Evolutionary conservation across 2,888 invertebrate species (phyloP), one percentile per base, ranked within the genome.

Genomic region (Gibbula magus): DNA sequence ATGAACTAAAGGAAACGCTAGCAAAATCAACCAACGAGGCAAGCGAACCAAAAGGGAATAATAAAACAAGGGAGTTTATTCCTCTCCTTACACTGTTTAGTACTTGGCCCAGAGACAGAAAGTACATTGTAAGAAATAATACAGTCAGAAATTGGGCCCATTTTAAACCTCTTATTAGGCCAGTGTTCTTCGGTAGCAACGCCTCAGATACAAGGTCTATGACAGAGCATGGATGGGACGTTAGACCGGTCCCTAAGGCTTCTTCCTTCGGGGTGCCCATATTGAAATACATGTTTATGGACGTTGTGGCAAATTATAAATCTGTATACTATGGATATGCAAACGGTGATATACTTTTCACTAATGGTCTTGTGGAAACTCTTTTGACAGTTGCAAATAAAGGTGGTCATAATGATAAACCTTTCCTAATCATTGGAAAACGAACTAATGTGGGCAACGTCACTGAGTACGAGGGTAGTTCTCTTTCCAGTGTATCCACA

Each of bases 291-390:
- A 56, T 56, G 56, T 56, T 56, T 25, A 18, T 25, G 8, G 56
- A 56, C 22, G 25, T 56, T 13, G 1, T 56, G 22, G 3, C 56
- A 56, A 81, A 80, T 5, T 87, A 84, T 75, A 86, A 86, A 61
- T 84, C 88, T 18, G 79, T 82, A 16, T 88, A 87, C 80, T 90
- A 89, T 79, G 89, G 86, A n/a, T 90, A 86, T 75, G 83, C 86
- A 13, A 90, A 90, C 78, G 88, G 88, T 13, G 90, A 90, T 82
- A 88, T 90, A 22, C 79, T 90, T 18, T 90, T 87, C 77, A 88
- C 87, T 20, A 82, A 85, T 29, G 79, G 76, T 0, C 73, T 89
- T 7, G 54, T 88, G 20, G 81, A 84, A 39, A 88, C 87, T 2
- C 78, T 89, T 29, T 20, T 81, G 10, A 76, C 82, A n/a, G 52